Percentiles rank a stretch among this genome's conserved stretches.
Evolutionary conservation across 2,797 vertebrate species (phyloP).

Genomic region (Xiphorhynchus erythropygius): DNA sequence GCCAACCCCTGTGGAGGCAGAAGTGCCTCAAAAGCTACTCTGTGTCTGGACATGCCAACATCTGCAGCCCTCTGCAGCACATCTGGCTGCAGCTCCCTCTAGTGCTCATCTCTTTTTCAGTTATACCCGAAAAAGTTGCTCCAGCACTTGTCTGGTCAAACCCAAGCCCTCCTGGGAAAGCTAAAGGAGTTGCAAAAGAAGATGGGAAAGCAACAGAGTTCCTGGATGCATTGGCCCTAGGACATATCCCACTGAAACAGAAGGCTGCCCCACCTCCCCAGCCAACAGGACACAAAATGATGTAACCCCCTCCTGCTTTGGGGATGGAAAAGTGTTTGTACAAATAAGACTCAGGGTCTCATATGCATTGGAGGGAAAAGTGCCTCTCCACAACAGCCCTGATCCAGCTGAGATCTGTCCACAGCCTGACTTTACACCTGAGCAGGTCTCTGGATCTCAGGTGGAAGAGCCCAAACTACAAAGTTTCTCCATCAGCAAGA

Average conservation of each 20-base stretch:
- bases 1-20: not conserved
- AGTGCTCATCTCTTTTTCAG: not conserved
- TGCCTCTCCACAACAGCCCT: not conserved
- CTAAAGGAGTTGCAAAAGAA: not conserved
- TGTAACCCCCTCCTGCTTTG: not conserved
- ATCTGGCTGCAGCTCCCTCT: constrained; percentile 33
- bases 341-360: not conserved
- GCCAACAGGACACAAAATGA: accelerated
- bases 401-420: not conserved
- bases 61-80: not conserved
- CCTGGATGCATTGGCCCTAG: not conserved
- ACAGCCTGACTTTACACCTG: not conserved
- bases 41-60: not conserved
- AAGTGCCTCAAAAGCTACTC: not conserved
- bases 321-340: not conserved
- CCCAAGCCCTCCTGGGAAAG: not conserved
- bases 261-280: not conserved
- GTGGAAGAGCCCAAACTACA: not conserved
- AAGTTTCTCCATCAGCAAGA: not conserved
- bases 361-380: not conserved
- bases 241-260: not conserved
- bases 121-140: not conserved
- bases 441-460: not conserved
- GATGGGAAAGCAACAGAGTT: not conserved
- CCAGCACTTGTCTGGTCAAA: not conserved